Conservation (phyloP, 2,888 invertebrate species). For the Dynastes tityus region DNA sequence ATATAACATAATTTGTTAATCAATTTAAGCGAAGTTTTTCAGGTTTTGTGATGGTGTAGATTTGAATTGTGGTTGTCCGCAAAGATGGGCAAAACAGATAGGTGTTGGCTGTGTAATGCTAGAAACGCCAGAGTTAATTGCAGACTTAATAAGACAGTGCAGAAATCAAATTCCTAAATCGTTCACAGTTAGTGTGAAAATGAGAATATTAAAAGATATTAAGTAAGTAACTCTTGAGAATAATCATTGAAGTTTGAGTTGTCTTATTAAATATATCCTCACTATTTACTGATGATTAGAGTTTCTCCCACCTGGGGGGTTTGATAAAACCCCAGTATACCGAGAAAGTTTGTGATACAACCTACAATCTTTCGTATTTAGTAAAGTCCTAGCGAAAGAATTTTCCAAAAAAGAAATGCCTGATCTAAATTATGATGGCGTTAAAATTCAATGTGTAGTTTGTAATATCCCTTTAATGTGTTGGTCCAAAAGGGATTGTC, state of each 20-base stretch:
- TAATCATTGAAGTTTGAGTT: neutral
- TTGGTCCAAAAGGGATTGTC: too few relatives aligned
- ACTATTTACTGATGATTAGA: too few relatives aligned
- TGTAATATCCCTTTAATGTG: too few relatives aligned
- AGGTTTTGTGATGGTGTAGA: constrained; percentile 93
- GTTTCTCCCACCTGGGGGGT: too few relatives aligned
- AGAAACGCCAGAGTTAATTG: constrained; percentile 86
- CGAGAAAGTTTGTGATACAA: too few relatives aligned
- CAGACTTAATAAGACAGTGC: constrained; percentile 85
- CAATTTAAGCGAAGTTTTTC: constrained; percentile 47
- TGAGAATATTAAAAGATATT: constrained; percentile 84
- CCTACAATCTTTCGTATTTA: too few relatives aligned
- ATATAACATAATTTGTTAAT: constrained; percentile 12
- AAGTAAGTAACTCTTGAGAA: constrained; percentile 65
- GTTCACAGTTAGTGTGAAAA: constrained; percentile 94
- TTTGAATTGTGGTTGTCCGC: constrained; percentile 98
- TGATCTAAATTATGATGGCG: too few relatives aligned
- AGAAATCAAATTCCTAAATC: constrained; percentile 79
- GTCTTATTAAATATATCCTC: neutral
- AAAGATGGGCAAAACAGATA: constrained; percentile 93
- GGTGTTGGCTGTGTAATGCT: constrained; percentile 91
- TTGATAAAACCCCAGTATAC: too few relatives aligned
- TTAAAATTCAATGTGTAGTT: too few relatives aligned
- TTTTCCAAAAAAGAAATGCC: too few relatives aligned
- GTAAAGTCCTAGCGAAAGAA: too few relatives aligned